Percentiles rank a stretch among this genome's conserved stretches.
Evolutionary conservation across 2,113 vertebrate species (phyloP).

Genomic region (Rhodinocichla rosea): DNA sequence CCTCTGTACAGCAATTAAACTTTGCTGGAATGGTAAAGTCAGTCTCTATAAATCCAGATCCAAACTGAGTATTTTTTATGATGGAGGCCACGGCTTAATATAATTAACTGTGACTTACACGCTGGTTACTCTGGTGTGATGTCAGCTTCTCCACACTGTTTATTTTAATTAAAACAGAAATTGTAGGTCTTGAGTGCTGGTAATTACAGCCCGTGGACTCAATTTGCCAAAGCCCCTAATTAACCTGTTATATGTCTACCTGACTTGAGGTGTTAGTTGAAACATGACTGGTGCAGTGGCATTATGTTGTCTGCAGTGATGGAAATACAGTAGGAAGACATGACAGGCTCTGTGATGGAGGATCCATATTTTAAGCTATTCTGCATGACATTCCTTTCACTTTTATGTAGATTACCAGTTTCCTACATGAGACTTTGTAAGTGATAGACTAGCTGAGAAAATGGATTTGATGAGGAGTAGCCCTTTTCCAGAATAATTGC

Average conservation of each 20-base stretch:
- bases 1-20: conserved; percentile 66
- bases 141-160: conserved; percentile 80
- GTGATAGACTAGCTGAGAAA: conserved; percentile 42
- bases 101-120: conserved; percentile 79
- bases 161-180: conserved; percentile 87
- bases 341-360: conserved; percentile 22
- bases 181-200: conserved; percentile 78
- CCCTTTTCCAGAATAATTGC: background rate
- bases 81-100: conserved; percentile 64
- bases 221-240: conserved; percentile 83
- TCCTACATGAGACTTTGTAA: conserved; percentile 34
- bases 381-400: conserved; percentile 53
- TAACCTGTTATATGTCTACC: conserved; percentile 80
- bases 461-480: conserved; percentile 9
- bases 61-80: conserved; percentile 60
- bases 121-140: conserved; percentile 77
- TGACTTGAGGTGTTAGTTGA: conserved; percentile 77
- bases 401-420: conserved; percentile 58
- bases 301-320: conserved; percentile 64
- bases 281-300: conserved; percentile 72
- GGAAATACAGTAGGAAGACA: conserved; percentile 50
- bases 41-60: conserved; percentile 36
- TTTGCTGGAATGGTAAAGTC: conserved; percentile 33
- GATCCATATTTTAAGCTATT: conserved; percentile 41
- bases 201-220: conserved; percentile 80